Base-by-base conservation (phyloP, 2,888 invertebrate species). In the Eupithecia subumbrata region DNA sequence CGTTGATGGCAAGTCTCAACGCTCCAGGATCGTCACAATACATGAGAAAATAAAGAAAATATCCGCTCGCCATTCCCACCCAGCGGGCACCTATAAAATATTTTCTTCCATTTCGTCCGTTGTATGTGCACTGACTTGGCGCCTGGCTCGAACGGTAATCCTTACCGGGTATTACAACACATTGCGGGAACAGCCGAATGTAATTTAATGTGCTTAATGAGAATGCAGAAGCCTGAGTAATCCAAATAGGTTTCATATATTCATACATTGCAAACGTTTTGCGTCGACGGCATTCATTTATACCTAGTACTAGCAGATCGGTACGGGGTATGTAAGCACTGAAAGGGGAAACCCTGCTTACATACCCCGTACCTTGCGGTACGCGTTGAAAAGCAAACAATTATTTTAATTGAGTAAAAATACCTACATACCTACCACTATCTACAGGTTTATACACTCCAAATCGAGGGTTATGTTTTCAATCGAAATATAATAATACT, bases 201-300 rank as follows among this genome's bases (percentile, higher is more conserved):
- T 86, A 86, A 86, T 87, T 84, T 83, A 83, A 83, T 82, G 84
- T 79, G 67, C 71, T 70, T 78, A 79, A 80, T 81, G 76, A 76
- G 73, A 80, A 76, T 78, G 78, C 79, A 78, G 76, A 73, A 70
- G 71, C 63, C 63, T 30, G 34, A 78, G 80, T 85, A 85, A 87
- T 87, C 87, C 79, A 82, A 86, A 87, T 85, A 82, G 84, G 83
- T 84, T 86, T 83, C 80, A 16, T 84, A 85, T 85, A 86, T 83
- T 84, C 82, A 85, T 83, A 22, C 76, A 69, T 71, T 45, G 45
- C 40, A 71, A 40, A 22, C n/a, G 18, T 45, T 63, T 45, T 37
- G 37, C n/a, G 11, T 52, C 11, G 22, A n/a, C 14, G 45, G 16
- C 16, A 16, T 45, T 43, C 40, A 40, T 40, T 9, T 40, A 40